Percentiles rank a stretch among this genome's conserved stretches.
Evolutionary conservation across 2,113 vertebrate genomes (phyloP).

Genomic region (Ciconia maguari): DNA sequence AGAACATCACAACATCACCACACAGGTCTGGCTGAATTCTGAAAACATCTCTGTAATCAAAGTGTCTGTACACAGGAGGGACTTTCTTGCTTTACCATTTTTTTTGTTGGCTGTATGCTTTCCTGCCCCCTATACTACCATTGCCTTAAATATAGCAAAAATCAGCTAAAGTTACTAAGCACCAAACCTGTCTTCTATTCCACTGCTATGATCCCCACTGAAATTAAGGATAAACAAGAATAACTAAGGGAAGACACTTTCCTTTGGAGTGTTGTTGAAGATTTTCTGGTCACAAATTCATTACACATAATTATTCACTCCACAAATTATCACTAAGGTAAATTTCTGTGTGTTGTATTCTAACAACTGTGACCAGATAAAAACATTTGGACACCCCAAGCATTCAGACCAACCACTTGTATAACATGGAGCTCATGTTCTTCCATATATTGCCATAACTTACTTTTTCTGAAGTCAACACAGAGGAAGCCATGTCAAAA

Average conservation of each 20-base stretch:
- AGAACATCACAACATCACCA: neutral
- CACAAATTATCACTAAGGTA: neutral
- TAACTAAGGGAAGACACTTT: neutral
- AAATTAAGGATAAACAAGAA: neutral
- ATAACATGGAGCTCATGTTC: neutral
- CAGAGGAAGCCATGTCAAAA: neutral
- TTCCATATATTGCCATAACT: neutral
- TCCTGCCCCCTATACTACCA: neutral
- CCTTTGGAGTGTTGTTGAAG: neutral
- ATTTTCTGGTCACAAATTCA: neutral
- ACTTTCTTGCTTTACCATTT: neutral
- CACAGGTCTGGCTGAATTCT: neutral
- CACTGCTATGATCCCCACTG: neutral
- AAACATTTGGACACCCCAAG: neutral
- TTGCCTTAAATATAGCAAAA: neutral
- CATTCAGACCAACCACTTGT: neutral
- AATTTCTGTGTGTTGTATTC: neutral
- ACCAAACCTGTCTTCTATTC: neutral
- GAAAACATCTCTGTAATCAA: neutral
- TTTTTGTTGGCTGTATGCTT: neutral
- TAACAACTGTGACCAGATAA: neutral
- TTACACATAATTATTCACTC: neutral
- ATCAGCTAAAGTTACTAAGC: neutral
- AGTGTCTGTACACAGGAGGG: neutral
- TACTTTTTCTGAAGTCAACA: neutral